Base-by-base conservation (phyloP, 2,888 invertebrate species). In the Psococerastis gibbosa region DNA sequence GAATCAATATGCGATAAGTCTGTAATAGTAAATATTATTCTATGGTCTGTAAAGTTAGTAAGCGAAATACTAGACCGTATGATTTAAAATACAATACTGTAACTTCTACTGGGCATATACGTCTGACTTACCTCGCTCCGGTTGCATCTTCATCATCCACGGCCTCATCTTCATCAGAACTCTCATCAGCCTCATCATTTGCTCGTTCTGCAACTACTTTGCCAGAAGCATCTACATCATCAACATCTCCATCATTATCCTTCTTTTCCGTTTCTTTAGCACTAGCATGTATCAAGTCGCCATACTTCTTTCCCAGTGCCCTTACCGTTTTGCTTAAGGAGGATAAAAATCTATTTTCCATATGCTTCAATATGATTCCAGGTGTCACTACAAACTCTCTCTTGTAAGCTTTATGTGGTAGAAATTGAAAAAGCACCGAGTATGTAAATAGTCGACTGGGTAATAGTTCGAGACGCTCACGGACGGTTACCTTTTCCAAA, bases 341-440 rank as follows among this genome's bases (percentile, higher is more conserved):
- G 18, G 20, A n/a, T 5, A 85, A 74, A 57, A 80, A 88, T 13
- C 60, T 62, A 2, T 67, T 69, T 55, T 84, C 81, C 65, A 92
- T 78, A 54, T 77, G 77, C 31, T 71, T 68, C 20, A 91, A 61
- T 18, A 88, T 69, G 42, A 70, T 62, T 32, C 68, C 63, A 0
- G 88, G 83, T 42, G 71, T 76, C 2, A 88, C 70, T 42, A 69
- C 65, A 52, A 77, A 83, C 42, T 79, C 72, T 2, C 72, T 67
- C 52, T 77, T 75, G 38, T 38, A 38, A 11, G 17, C 15, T 9
- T 3, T 16, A 33, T 75, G 64, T 0, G 84, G 81, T 43, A 92
- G 64, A 57, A 87, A 88, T 20, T 71, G 60, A 50, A 91, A 77
- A 6, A 64, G 69, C 50, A 92, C 58, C 1, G 67, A 70, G 49